Conservation (phyloP, 2,797 vertebrate genomes). For the Aplochiton taeniatus region DNA sequence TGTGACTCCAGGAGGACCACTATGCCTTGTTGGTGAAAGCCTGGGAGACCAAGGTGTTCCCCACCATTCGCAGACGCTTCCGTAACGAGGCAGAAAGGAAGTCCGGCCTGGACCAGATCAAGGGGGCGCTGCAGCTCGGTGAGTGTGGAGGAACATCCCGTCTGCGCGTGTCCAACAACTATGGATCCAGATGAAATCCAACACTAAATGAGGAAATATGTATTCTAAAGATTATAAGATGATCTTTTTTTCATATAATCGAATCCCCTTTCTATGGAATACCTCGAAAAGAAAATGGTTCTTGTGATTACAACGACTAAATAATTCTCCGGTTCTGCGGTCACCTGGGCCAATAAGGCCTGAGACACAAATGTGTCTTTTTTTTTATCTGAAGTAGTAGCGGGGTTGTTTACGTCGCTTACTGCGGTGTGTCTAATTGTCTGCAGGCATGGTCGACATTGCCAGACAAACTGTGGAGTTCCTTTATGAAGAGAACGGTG, state of each 20-base stretch:
- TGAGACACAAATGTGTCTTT: neutral
- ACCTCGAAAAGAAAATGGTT: too few relatives aligned
- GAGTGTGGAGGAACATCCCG: conserved; percentile 21
- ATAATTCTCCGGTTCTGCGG: too few relatives aligned
- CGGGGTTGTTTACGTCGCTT: neutral
- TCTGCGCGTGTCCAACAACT: too few relatives aligned
- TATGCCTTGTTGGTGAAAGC: conserved; percentile 97
- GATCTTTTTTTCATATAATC: too few relatives aligned
- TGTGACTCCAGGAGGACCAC: conserved; percentile 88
- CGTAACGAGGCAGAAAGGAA: conserved; percentile 98
- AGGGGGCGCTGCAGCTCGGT: conserved; percentile 97
- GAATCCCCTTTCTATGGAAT: too few relatives aligned
- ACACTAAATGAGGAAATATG: too few relatives aligned
- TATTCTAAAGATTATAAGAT: too few relatives aligned
- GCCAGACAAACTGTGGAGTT: conserved; percentile 97
- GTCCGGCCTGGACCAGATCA: conserved; percentile 97
- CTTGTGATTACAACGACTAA: too few relatives aligned
- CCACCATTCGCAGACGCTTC: conserved; percentile 96
- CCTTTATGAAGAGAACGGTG: conserved; percentile 97
- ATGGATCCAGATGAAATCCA: too few relatives aligned
- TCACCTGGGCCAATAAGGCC: too few relatives aligned
- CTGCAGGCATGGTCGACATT: conserved; percentile 96
- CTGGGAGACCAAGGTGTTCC: conserved; percentile 98
- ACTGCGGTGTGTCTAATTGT: conserved; percentile 29
- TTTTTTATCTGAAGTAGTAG: neutral